Base-by-base conservation (phyloP, 2,113 vertebrate genomes). In the Synchiropus splendidus region DNA sequence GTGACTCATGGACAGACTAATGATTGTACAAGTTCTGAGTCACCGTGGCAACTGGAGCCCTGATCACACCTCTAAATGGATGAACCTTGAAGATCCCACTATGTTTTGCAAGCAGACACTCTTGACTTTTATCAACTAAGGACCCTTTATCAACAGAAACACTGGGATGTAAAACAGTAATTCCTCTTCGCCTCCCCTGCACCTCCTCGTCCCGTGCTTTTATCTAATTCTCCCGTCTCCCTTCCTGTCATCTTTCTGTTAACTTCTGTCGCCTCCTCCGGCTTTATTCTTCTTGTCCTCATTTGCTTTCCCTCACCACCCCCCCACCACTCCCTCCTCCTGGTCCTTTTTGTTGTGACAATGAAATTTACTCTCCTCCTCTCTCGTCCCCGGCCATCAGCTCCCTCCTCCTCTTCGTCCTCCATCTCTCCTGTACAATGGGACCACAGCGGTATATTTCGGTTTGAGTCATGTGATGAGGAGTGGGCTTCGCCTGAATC, bases 391-490 rank as follows among this genome's bases (percentile, higher is more conserved):
- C 60, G 48, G 51, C 10, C 39, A 4, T 44, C 58, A 46, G 14
- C 62, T 43, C 53, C 51, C 61, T 10, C 56, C 48, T 39, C 51
- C 3, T 45, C 51, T 44, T 54, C 55, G 39, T 45, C 47, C 61
- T n/a, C n/a, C n/a, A n/a, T n/a, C n/a, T n/a, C n/a, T n/a, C 40
- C 39, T 52, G 36, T 75, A 73, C 64, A 66, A 69, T 55, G 38
- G 60, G 39, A 72, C 68, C 64, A 55, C 70, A 65, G 77, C 58
- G 50, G 72, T 63, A 61, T 74, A 70, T 60, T 66, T 51, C 49
- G 56, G 63, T 64, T 43, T 75, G 77, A 81, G 52, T 81, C 75
- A 80, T 68, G 45, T 35, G 3, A 34, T 40, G 50, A 53, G 57
- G 44, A 74, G 65, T 53, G 67, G 62, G 57, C 42, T 64, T 53